A percentile compares a stretch with the other conserved stretches of the same genome.
These are phyloP conservation scores for Drosophila azteca DNA, from an alignment of 1,140 invertebrate genomes.

Conservation along the genomic window DNA sequence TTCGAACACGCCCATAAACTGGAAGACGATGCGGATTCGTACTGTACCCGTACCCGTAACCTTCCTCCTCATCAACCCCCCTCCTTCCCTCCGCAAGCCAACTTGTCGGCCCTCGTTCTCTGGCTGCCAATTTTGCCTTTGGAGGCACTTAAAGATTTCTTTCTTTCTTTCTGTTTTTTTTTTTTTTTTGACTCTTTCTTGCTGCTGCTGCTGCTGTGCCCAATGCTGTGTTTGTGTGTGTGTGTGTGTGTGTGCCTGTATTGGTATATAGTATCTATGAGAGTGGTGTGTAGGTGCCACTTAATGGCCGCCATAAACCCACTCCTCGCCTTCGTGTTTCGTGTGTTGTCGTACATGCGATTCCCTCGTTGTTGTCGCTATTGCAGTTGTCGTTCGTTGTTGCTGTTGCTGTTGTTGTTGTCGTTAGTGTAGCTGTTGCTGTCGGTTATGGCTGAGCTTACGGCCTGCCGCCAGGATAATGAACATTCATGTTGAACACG, in stretches of 20 bases:
- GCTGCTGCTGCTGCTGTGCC: constrained; percentile 1
- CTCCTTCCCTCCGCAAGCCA: no score
- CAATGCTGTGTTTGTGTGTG: constrained; percentile 13
- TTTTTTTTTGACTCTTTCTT: constrained; percentile 42
- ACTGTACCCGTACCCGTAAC: neutral
- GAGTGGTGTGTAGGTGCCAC: constrained; percentile 64
- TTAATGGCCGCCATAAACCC: constrained; percentile 74
- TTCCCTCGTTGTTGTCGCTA: constrained; percentile 20
- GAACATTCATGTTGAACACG: constrained; percentile 79
- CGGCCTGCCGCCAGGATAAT: constrained; percentile 62
- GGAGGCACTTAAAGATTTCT: constrained; percentile 50
- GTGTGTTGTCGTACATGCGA: constrained; percentile 47
- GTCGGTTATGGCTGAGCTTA: constrained; percentile 41
- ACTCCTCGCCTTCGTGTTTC: constrained; percentile 51
- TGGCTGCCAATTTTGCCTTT: constrained; percentile 40
- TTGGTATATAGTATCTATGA: constrained; percentile 3
- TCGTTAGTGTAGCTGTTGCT: constrained; percentile 39
- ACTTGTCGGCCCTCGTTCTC: neutral
- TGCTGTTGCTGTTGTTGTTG: constrained; percentile 41
- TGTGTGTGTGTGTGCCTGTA: neutral
- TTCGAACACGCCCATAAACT: constrained; percentile 32
- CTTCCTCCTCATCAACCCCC: neutral
- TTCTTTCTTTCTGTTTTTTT: constrained; percentile 3
- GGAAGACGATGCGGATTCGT: neutral
- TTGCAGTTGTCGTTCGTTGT: constrained; percentile 19